Evolutionary conservation across 2,113 vertebrate genomes (phyloP).

Genomic region (Mustela nigripes): DNA sequence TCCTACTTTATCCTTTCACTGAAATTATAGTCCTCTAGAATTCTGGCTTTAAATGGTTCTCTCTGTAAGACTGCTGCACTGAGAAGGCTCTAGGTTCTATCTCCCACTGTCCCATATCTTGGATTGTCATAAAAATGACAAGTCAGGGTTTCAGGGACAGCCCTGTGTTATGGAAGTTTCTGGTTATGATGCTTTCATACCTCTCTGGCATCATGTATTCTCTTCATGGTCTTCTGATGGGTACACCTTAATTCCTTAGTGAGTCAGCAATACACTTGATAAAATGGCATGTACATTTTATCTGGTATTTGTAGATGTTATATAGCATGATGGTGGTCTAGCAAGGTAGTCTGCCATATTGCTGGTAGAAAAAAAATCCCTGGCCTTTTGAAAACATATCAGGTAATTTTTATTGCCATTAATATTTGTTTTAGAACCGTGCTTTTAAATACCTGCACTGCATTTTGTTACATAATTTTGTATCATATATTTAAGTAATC

Average conservation of each 20-base stretch:
- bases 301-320: neutral
- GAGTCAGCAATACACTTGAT: neutral
- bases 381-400: neutral
- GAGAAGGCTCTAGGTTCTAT: neutral
- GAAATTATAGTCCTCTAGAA: neutral
- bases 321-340: neutral
- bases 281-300: neutral
- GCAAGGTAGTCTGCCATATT: neutral
- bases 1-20: neutral
- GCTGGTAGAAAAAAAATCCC: neutral
- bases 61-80: neutral
- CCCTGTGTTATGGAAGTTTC: neutral
- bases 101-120: neutral
- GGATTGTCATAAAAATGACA: neutral
- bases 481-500: neutral
- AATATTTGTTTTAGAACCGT: constrained; percentile 37
- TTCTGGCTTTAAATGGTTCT: neutral
- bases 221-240: neutral
- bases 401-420: neutral
- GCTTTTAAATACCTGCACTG: neutral
- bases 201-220: neutral
- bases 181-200: neutral
- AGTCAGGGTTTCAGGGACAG: no score
- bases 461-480: neutral
- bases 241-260: neutral